These are phyloP conservation scores for Synergus laeviventris DNA, from an alignment of 2,888 invertebrate species.

Conservation along the genomic window DNA sequence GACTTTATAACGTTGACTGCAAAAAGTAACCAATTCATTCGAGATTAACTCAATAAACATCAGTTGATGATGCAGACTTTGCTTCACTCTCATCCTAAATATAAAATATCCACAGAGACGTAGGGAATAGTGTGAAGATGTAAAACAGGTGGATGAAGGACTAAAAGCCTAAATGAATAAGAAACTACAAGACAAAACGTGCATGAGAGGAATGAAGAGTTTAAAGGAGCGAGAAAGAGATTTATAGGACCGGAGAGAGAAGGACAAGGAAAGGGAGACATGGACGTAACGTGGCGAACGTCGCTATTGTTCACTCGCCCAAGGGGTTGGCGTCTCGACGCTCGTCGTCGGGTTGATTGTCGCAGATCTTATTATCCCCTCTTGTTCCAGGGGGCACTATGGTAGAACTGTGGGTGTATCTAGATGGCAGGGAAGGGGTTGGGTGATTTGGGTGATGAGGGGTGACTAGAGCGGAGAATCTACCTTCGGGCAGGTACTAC, in stretches of 20 bases:
- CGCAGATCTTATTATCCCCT: constrained; percentile 74
- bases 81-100: neutral
- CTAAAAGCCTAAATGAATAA: constrained; percentile 24
- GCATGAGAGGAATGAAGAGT: constrained; percentile 43
- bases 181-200: constrained; percentile 22
- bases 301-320: constrained; percentile 65
- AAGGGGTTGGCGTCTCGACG: constrained; percentile 62
- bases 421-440: constrained; percentile 50
- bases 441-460: constrained; percentile 51
- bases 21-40: too few species aligned
- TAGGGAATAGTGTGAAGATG: constrained; percentile 22
- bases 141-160: constrained; percentile 13
- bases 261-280: constrained; percentile 53
- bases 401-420: constrained; percentile 54
- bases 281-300: constrained; percentile 71
- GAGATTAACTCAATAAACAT: too few species aligned
- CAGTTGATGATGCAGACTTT: too few species aligned
- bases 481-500: constrained; percentile 47
- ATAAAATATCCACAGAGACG: neutral
- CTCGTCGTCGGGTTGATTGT: constrained; percentile 69
- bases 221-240: constrained; percentile 43
- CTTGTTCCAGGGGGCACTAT: constrained; percentile 62
- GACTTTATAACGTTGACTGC: too few species aligned
- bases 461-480: constrained; percentile 50
- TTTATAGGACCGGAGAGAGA: constrained; percentile 40